phyloP scores from a whole-genome alignment of 1,140 invertebrate genomes.

The Caenorhabditis tropicalis region DNA sequence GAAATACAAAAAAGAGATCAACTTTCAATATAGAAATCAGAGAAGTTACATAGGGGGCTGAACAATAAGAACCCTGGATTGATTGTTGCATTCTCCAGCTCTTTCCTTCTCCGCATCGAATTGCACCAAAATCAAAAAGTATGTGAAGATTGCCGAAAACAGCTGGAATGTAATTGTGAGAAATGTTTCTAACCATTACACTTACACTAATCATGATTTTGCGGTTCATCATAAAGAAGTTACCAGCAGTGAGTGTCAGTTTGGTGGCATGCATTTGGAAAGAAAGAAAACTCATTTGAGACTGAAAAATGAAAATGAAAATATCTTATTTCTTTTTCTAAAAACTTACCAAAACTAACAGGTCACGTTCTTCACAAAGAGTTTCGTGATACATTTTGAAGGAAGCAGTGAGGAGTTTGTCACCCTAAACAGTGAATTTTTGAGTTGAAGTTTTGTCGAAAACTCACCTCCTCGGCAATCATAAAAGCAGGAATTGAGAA shows the following conservation, averaged over 20 bases:
- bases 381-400: constrained; percentile 56
- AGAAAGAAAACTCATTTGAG: constrained; percentile 51
- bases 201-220: constrained; percentile 53
- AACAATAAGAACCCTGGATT: constrained; percentile 1
- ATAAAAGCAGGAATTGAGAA: constrained; percentile 51
- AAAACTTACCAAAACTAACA: constrained; percentile 47
- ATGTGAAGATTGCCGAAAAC: constrained; percentile 52
- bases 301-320: neutral
- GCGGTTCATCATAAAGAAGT: constrained; percentile 53
- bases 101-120: constrained; percentile 43
- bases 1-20: neutral
- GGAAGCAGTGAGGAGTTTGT: constrained; percentile 47
- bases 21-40: neutral
- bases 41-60: neutral
- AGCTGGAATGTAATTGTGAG: constrained; percentile 16
- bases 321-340: too few relatives aligned
- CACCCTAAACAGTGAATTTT: constrained; percentile 21
- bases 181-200: neutral
- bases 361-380: constrained; percentile 47
- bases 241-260: constrained; percentile 37
- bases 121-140: constrained; percentile 51
- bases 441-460: neutral
- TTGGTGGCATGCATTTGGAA: constrained; percentile 54
- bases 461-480: constrained; percentile 47
- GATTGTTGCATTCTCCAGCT: constrained; percentile 32